Conservation (phyloP, 2,113 vertebrate genomes). For the Trachemys scripta region DNA sequence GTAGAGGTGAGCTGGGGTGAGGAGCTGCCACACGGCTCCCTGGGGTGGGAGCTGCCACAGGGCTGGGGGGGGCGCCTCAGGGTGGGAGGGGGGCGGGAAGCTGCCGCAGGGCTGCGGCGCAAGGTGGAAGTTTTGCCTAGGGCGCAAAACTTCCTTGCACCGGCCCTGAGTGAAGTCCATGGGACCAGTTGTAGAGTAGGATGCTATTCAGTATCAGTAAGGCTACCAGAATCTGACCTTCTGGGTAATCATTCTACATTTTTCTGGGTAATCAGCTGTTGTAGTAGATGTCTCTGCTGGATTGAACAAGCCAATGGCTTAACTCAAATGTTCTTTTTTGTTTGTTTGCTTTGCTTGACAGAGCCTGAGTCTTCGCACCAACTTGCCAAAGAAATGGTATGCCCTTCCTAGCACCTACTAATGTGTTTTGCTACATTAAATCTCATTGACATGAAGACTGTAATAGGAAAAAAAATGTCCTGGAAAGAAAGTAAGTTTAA, state of each 20-base stretch:
- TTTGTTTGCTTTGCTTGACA: background rate
- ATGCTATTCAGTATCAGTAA: background rate
- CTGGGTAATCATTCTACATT: background rate
- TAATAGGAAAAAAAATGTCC: background rate
- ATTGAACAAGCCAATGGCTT: background rate
- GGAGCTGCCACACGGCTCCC: no score
- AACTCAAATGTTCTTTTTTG: background rate
- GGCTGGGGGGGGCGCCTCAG: no score
- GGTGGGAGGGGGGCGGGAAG: no score
- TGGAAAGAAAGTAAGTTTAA: background rate
- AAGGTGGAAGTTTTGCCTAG: no score
- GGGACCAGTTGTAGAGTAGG: background rate
- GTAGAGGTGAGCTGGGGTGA: no score
- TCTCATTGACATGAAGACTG: background rate
- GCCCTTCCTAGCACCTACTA: background rate
- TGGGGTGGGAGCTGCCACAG: no score
- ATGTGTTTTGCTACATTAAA: background rate
- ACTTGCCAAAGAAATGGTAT: background rate
- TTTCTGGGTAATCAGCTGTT: background rate
- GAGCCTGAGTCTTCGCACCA: background rate
- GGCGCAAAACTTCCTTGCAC: no score
- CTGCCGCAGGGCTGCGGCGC: no score
- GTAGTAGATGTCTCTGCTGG: rapidly evolving
- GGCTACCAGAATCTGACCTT: background rate
- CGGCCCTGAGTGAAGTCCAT: background rate